These are phyloP conservation scores for Panagrolaimus sp. DNA, from an alignment of 1,140 invertebrate species.

Conservation along the genomic window DNA sequence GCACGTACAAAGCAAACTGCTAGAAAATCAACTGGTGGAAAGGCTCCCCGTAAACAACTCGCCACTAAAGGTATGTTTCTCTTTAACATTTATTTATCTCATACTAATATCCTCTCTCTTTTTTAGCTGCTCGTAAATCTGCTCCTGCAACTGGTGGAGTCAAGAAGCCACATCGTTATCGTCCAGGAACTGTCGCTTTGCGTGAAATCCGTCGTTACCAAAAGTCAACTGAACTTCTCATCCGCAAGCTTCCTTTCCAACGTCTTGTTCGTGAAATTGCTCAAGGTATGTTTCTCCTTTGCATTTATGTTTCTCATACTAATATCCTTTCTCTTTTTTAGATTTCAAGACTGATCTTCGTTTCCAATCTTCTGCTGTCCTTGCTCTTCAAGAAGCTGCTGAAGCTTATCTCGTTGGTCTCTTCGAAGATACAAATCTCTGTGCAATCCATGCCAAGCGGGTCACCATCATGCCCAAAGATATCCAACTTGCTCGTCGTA, in stretches of 20 bases:
- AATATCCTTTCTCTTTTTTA: background rate
- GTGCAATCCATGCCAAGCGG: constrained; percentile 59
- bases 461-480: constrained; percentile 57
- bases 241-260: constrained; percentile 62
- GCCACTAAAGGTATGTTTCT: constrained; percentile 70
- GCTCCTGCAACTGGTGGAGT: constrained; percentile 72
- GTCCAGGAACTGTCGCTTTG: constrained; percentile 62
- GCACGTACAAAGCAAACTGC: constrained; percentile 80
- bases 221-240: constrained; percentile 71
- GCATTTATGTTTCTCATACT: no score
- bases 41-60: constrained; percentile 63
- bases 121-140: constrained; percentile 69
- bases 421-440: constrained; percentile 61
- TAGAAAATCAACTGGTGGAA: constrained; percentile 65
- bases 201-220: constrained; percentile 65
- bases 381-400: constrained; percentile 60
- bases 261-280: constrained; percentile 69
- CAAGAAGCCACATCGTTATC: constrained; percentile 70
- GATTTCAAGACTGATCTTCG: constrained; percentile 72
- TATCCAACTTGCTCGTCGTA: constrained; percentile 15
- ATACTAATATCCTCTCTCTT: no score
- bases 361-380: constrained; percentile 70
- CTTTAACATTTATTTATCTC: no score
- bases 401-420: constrained; percentile 59
- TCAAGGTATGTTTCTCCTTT: constrained; percentile 60